These are phyloP conservation scores for Metaphire vulgaris DNA, from an alignment of 1,140 invertebrate species.

Conservation along the genomic window DNA sequence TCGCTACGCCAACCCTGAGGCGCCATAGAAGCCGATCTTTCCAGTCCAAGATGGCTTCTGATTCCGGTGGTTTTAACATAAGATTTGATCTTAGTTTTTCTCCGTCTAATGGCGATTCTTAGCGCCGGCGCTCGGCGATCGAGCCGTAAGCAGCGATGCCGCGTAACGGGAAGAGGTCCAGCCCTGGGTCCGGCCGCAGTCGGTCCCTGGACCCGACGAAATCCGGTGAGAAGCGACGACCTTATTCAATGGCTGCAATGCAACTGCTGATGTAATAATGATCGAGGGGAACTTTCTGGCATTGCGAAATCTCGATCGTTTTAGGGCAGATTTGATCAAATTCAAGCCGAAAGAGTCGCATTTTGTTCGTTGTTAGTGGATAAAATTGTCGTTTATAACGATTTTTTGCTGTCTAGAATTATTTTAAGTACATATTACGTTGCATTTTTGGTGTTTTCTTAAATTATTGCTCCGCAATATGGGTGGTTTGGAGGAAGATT, in stretches of 20 bases:
- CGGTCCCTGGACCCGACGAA: neutral
- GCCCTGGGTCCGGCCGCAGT: neutral
- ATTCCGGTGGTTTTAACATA: neutral
- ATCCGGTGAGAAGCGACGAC: neutral
- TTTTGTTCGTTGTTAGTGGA: neutral
- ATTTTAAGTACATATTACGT: too few species aligned
- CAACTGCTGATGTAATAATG: too few species aligned
- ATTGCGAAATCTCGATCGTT: neutral
- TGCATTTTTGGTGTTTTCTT: too few species aligned
- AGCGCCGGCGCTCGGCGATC: neutral
- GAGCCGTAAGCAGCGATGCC: neutral
- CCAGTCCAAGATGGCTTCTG: slow-evolving; percentile 25
- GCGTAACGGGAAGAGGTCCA: neutral
- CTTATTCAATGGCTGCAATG: too few species aligned
- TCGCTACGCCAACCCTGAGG: too few species aligned
- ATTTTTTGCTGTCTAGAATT: too few species aligned
- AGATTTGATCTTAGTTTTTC: neutral
- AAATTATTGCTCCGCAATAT: too few species aligned
- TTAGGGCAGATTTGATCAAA: neutral
- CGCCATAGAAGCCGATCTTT: too few species aligned
- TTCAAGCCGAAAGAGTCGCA: neutral
- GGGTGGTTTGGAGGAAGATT: too few species aligned
- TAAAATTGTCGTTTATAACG: neutral
- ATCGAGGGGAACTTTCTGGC: too few species aligned
- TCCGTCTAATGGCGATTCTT: neutral